A percentile compares a stretch with the other conserved stretches of the same genome.
Conservation (phyloP, 30 jellyfish, hydroid and myxozoan genomes). For the Clytia hemisphaerica region DNA sequence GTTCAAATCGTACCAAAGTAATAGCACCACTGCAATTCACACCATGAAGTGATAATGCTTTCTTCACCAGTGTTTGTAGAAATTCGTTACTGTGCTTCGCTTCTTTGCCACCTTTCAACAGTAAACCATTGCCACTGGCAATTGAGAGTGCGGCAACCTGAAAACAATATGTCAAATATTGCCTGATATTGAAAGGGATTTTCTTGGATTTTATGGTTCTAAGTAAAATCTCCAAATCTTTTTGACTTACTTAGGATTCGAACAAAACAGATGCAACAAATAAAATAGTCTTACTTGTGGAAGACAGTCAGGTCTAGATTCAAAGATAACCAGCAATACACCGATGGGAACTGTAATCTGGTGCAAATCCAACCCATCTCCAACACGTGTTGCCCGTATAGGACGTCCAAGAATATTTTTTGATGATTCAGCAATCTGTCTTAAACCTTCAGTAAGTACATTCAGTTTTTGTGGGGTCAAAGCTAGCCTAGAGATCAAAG, state of each 20-base stretch:
- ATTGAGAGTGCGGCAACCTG: constrained; percentile 97
- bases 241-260: too few species aligned
- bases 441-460: constrained; percentile 64
- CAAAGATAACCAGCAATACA: constrained; percentile 86
- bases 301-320: constrained; percentile 93
- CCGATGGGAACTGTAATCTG: constrained; percentile 97
- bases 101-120: constrained; percentile 94
- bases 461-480: constrained; percentile 56
- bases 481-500: constrained; percentile 79
- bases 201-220: too few species aligned
- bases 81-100: constrained; percentile 84
- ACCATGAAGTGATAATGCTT: constrained; percentile 78
- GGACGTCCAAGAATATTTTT: constrained; percentile 63
- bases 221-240: too few species aligned
- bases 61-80: constrained; percentile 73
- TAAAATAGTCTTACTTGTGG: constrained; percentile 63
- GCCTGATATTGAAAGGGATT: too few species aligned
- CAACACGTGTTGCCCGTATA: constrained; percentile 72
- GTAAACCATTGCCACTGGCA: constrained; percentile 86
- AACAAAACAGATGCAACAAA: neutral
- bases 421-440: constrained; percentile 75
- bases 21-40: constrained; percentile 71
- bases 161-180: too few species aligned
- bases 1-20: constrained; percentile 90
- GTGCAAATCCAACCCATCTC: constrained; percentile 63